Evolutionary conservation across 2,888 invertebrate genomes (phyloP), one percentile per base, ranked within the genome.

Genomic region (Melieria crassipennis): DNA sequence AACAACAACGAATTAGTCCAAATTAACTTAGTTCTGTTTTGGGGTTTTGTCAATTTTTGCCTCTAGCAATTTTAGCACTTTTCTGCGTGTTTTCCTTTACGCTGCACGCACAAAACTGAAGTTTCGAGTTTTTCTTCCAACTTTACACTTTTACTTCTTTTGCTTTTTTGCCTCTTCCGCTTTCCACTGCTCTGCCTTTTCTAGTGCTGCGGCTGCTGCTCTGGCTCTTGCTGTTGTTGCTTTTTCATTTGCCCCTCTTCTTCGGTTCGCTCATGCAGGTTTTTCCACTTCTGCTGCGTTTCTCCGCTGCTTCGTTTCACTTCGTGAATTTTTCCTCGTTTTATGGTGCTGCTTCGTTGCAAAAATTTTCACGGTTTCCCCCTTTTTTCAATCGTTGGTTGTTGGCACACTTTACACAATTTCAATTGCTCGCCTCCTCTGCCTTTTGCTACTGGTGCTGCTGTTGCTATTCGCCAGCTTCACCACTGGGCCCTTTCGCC

Each of bases 311-410:
- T 47, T 30, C 13, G n/a, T 11, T 61, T 60, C 43, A 50, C 43
- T 42, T 52, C 6, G 13, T 60, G 30, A n/a, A 47, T 16, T 42
- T 61, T 68, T 42, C 45, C 73, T 66, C 66, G 70, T 61, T 74
- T 72, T 66, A 43, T 69, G 65, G 56, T 71, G 58, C 65, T 71
- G 62, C 71, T 75, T 74, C 73, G 73, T 68, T 75, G 77, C 75
- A 76, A 74, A 64, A 75, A 75, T 76, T 73, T 76, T 76, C 74
- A 76, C 73, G 74, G 70, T 75, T 73, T 75, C 73, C 65, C 65
- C 65, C 66, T 71, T 70, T 69, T 65, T 58, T 10, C 16, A 13
- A 9, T 7, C 57, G 47, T 10, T 64, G 61, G 61, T 7, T 55
- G 47, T 10, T 64, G 61, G 61, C 70, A 55, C 55, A 65, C 7